phyloP scores from a whole-genome alignment of 2,113 vertebrate species.

The Pedetes capensis region DNA sequence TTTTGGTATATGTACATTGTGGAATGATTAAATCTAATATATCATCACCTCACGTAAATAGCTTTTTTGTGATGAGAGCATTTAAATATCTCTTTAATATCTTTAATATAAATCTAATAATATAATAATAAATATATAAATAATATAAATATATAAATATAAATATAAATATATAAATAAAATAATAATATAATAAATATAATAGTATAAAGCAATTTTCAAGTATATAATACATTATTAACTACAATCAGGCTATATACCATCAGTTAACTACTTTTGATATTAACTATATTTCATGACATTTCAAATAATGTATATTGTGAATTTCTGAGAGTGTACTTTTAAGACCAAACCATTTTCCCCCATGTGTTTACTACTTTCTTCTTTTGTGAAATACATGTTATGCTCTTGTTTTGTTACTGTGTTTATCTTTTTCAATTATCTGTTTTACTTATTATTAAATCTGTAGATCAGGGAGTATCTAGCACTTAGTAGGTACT shows the following conservation, averaged over 20 bases:
- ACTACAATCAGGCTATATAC: not conserved
- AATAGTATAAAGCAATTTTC: too few relatives aligned
- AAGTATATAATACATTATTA: not conserved
- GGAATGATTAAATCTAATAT: not conserved
- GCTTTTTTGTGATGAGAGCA: not conserved
- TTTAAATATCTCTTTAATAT: not conserved
- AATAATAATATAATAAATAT: too few relatives aligned
- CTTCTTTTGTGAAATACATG: conserved; percentile 15
- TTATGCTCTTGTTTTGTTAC: conserved; percentile 18
- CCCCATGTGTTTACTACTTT: not conserved
- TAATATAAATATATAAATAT: too few relatives aligned
- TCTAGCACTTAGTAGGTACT: not conserved
- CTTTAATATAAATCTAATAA: too few relatives aligned
- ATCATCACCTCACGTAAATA: not conserved
- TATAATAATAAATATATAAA: too few relatives aligned
- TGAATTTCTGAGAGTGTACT: not conserved
- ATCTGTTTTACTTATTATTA: conserved; percentile 11
- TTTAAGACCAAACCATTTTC: not conserved
- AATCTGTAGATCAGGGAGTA: not conserved
- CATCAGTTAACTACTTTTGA: not conserved
- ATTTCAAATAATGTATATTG: not conserved
- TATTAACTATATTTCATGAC: not conserved
- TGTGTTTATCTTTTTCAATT: not conserved
- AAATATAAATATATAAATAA: too few relatives aligned
- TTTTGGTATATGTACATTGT: not conserved